Evolutionary conservation across 2,888 invertebrate genomes (phyloP).

Genomic region (Pterostichus niger): DNA sequence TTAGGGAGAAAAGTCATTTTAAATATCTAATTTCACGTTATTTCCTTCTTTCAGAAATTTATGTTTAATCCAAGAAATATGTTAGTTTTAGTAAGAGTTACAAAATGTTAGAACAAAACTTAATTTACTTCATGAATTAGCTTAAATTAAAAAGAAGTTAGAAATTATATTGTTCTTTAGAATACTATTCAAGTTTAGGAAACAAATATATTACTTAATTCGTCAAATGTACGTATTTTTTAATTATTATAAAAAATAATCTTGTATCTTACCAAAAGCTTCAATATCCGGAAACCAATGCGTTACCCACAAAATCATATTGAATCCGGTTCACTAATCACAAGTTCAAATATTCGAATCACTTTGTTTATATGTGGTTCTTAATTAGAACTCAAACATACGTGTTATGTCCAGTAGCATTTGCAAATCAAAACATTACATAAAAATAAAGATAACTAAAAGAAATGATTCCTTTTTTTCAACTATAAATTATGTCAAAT

Average conservation of each 20-base stretch:
- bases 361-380: constrained; percentile 17
- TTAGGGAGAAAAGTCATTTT: too few species aligned
- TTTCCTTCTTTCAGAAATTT: too few species aligned
- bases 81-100: too few species aligned
- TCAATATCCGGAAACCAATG: constrained; percentile 55
- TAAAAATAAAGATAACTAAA: constrained; percentile 10
- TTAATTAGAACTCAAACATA: neutral
- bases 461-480: neutral
- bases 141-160: too few species aligned
- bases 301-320: constrained; percentile 57
- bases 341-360: neutral
- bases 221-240: too few species aligned
- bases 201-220: too few species aligned
- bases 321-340: constrained; percentile 26
- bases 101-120: too few species aligned
- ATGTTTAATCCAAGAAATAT: too few species aligned
- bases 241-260: neutral
- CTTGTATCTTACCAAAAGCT: constrained; percentile 54
- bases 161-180: too few species aligned
- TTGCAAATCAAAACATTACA: neutral
- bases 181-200: too few species aligned
- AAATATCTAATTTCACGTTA: too few species aligned
- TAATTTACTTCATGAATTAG: too few species aligned
- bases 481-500: neutral
- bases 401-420: neutral